phyloP scores from a whole-genome alignment of 2,113 vertebrate genomes.

The Potamarius usumacintae region DNA sequence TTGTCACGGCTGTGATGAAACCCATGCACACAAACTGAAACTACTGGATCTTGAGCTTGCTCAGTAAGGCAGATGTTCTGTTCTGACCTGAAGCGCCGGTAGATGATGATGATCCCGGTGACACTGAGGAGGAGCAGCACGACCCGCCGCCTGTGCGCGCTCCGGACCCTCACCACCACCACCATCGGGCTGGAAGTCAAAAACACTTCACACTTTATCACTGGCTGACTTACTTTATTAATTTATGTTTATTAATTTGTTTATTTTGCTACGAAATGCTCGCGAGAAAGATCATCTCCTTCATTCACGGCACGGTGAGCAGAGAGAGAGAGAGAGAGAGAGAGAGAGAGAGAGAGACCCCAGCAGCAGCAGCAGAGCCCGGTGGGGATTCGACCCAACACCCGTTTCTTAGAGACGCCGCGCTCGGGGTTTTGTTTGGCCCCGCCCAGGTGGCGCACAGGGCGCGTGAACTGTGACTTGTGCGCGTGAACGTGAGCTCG shows the following conservation, averaged over 20 bases:
- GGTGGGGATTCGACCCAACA: too few relatives aligned
- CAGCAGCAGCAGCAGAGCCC: too few relatives aligned
- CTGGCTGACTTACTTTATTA: neutral
- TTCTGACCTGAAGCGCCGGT: slow-evolving; percentile 58
- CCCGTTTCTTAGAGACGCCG: too few relatives aligned
- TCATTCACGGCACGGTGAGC: too few relatives aligned
- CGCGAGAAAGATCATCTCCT: neutral
- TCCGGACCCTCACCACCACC: slow-evolving; percentile 66
- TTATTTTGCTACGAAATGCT: neutral
- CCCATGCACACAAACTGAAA: neutral
- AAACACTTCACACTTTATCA: too few relatives aligned
- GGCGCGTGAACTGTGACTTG: neutral
- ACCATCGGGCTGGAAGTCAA: slow-evolving; percentile 46
- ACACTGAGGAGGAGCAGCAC: slow-evolving; percentile 65
- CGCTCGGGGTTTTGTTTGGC: neutral
- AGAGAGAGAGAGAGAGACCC: too few relatives aligned
- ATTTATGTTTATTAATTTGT: neutral
- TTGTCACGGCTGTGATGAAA: neutral
- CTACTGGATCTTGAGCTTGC: neutral
- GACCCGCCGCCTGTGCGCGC: slow-evolving; percentile 64
- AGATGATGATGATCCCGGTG: slow-evolving; percentile 61
- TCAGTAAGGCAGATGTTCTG: too few relatives aligned
- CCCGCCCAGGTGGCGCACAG: slow-evolving; percentile 2
- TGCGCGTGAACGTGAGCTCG: neutral
- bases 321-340: too few relatives aligned